Evolutionary conservation across 2,113 vertebrate species (phyloP).

Genomic region (Chiloscyllium plagiosum): DNA sequence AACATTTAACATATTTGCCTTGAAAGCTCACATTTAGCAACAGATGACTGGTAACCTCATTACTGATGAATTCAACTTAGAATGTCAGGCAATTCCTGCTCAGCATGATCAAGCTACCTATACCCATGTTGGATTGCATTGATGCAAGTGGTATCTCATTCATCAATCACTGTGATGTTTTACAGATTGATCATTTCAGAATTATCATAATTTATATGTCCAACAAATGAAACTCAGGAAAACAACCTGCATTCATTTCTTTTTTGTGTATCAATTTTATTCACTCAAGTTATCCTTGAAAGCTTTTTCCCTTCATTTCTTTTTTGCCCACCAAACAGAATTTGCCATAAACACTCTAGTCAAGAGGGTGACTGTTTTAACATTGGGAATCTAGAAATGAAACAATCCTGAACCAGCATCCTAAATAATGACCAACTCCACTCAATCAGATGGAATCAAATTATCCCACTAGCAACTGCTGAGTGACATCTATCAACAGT

Average conservation of each 20-base stretch:
- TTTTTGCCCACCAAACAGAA: neutral
- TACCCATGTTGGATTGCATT: no score
- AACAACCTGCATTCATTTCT: neutral
- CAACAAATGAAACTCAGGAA: neutral
- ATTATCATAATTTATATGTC: no score
- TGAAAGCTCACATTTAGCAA: neutral
- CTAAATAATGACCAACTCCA: neutral
- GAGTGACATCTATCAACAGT: neutral
- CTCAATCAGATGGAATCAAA: neutral
- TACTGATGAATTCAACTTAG: neutral
- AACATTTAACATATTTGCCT: neutral
- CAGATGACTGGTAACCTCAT: neutral
- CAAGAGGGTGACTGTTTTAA: neutral
- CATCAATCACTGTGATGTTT: no score
- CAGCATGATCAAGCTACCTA: no score
- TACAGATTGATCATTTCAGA: no score
- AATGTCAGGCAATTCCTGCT: neutral
- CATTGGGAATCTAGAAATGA: neutral
- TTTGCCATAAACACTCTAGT: neutral
- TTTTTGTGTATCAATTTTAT: no score
- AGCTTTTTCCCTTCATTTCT: no score
- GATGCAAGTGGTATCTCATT: no score
- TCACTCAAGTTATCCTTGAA: no score
- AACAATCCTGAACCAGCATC: neutral
- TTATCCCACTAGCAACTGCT: neutral